Base-by-base conservation (phyloP, 1,140 invertebrate species). In the Thaumetopoea pityocampa region DNA sequence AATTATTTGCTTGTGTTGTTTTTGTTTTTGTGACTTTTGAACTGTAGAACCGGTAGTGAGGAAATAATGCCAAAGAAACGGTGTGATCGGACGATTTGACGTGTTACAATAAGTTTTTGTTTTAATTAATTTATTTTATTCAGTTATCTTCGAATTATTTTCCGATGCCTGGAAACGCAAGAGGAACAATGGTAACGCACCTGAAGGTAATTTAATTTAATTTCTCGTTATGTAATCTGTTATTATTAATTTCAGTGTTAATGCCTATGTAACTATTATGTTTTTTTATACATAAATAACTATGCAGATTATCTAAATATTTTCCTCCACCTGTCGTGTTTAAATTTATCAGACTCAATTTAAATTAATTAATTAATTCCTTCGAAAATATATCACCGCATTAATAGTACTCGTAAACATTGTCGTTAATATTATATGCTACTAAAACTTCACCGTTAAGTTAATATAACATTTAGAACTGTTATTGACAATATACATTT, bases 161-260 rank as follows among this genome's bases (percentile, higher is more conserved):
- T 69, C 78, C 67, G 64, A 81, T 83, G 79, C 78, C 66, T 66
- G 55, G 16, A 51, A 65, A 62, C 51, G 57, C 62, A 67, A 69
- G 57, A 80, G 72, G 64, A 79, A 83, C 74, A 67, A 83, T 83
- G 79, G 48, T 78, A 80, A 67, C 63, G 64, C 67, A 71, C 22
- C 46, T 67, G 57, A 83, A 81, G 79, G 79, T 83, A 71, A 60
- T 14, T 35, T 23, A 11, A n/a, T 22, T 5, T 30, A 15, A 2
- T 15, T 30, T 17, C 8, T 38, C 4, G 18, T 28, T 29, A 37
- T 11, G 18, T 18, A 20, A 19, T 14, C n/a, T 12, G 6, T 5
- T 6, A 7, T 6, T 20, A 0, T 14, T 14, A n/a, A 12, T 14
- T 22, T 4, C 1, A 6, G 15, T n/a, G 10, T n/a, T n/a, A n/a